Evolutionary conservation across 2,888 invertebrate genomes (phyloP), one percentile per base, ranked within the genome.

Genomic region (Lasioglossum leucozonium): DNA sequence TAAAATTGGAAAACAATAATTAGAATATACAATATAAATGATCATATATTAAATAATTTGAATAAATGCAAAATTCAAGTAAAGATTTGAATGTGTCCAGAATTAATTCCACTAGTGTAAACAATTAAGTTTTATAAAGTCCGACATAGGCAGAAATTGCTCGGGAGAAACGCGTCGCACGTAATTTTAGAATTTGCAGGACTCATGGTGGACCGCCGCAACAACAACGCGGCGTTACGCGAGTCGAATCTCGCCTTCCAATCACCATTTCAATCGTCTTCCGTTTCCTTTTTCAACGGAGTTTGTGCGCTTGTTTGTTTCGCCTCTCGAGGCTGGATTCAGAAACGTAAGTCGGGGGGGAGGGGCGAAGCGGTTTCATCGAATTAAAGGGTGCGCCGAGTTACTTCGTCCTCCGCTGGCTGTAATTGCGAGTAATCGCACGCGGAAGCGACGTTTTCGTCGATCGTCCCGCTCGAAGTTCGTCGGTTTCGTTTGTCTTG

Each of bases 381-480:
- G 42, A 47, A 86, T 86, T 77, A 82, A 44, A 81, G 79, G 37
- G 22, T 62, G 22, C 22, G 34, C 22, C 4, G 18, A 4, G n/a
- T 51, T 55, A 77, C 58, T 81, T 79, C 72, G 62, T 72, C 40
- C 11, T 44, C 74, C 42, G 11, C 44, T 42, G 58, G 34, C 47
- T 16, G 67, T 34, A 69, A 65, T 72, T 71, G n/a, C 4, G n/a
- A n/a, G n/a, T 40, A 40, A 34, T 58, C 26, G 51, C n/a, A n/a
- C 26, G 26, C 69, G 65, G 11, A 6, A 42, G 26, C n/a, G 6
- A 0, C 3, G 6, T 62, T 30, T 30, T 26, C 10, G 5, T 11
- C 40, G n/a, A 16, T n/a, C 40, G 13, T 11, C 0, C 22, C 0
- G n/a, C 40, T 10, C n/a, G 34, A 2, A 18, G 13, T 16, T 18